A percentile compares a stretch with the other conserved stretches of the same genome.
phyloP scores from a whole-genome alignment of 2,113 vertebrate genomes.

The Mus spicilegus region DNA sequence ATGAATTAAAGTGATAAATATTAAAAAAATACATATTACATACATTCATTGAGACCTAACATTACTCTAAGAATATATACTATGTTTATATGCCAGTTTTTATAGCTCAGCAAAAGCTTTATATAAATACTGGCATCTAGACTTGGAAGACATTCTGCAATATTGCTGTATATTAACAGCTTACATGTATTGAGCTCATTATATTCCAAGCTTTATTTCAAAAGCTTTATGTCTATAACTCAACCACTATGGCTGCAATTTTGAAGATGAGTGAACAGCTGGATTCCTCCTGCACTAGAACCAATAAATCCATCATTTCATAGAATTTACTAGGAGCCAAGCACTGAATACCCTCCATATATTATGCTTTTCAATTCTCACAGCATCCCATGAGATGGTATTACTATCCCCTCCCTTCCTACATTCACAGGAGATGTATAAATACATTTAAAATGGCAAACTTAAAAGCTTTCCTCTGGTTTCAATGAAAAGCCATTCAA shows the following conservation, averaged over 20 bases:
- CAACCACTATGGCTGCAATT: not conserved
- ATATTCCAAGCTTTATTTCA: not conserved
- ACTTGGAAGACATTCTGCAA: not conserved
- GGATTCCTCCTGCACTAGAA: not conserved
- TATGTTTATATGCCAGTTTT: not conserved
- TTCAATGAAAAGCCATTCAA: not conserved
- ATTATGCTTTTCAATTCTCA: not conserved
- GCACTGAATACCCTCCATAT: not conserved
- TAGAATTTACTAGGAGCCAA: not conserved
- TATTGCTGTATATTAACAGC: not conserved
- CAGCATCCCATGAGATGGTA: not conserved
- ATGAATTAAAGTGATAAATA: not conserved
- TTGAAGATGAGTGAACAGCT: constrained; percentile 30
- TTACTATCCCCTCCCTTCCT: not conserved
- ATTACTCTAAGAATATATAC: no score
- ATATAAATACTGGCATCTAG: not conserved
- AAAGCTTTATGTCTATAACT: not conserved
- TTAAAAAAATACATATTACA: not conserved
- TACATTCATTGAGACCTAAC: not conserved
- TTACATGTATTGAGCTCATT: constrained; percentile 24
- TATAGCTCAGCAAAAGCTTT: not conserved
- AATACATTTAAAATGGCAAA: constrained; percentile 7
- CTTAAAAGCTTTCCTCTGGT: not conserved
- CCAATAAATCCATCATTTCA: constrained; percentile 25
- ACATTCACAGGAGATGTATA: not conserved